Evolutionary conservation across 2,888 invertebrate species (phyloP), one percentile per base, ranked within the genome.

Genomic region (Blastobasis lacticolella): DNA sequence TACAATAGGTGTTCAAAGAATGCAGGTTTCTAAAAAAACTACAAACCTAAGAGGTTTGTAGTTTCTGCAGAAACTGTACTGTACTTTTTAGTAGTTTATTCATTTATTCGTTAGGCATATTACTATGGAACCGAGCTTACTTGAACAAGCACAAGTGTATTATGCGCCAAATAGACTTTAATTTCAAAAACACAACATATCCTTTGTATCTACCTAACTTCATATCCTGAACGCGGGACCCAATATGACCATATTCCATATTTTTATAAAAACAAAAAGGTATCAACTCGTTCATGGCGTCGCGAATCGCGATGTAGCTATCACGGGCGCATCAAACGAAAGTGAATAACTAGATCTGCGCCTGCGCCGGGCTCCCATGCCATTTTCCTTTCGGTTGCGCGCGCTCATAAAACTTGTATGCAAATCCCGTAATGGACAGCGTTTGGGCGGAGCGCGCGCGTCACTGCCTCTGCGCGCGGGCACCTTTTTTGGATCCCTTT

Each of bases 391-490:
- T 67, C 63, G 51, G 54, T 54, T 53, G 52, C 60, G 57, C 48
- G 41, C 49, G 57, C 53, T 60, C 63, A 63, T 64, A 64, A 64
- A 66, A 64, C 63, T 62, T 57, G 56, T 72, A 79, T 76, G 75
- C 71, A 74, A 78, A 79, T 77, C 64, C 58, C 57, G 67, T 69
- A 72, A 70, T 69, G 66, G 59, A 72, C 73, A 71, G 58, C 61
- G 72, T 66, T 72, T 65, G 75, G 70, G 73, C 63, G 73, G 68
- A 66, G 63, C 67, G 57, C 54, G 63, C 62, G 63, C 61, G 56
- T 38, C 51, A 0, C 41, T 38, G 36, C 47, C 23, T 55, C 48
- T 57, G 62, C 61, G 57, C 57, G 61, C 51, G 57, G 48, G 54
- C 49, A 50, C 66, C 72, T 68, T 72, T 71, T 75, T 77, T 68